Conservation (phyloP, 2,113 vertebrate species). For the Turnix velox region DNA sequence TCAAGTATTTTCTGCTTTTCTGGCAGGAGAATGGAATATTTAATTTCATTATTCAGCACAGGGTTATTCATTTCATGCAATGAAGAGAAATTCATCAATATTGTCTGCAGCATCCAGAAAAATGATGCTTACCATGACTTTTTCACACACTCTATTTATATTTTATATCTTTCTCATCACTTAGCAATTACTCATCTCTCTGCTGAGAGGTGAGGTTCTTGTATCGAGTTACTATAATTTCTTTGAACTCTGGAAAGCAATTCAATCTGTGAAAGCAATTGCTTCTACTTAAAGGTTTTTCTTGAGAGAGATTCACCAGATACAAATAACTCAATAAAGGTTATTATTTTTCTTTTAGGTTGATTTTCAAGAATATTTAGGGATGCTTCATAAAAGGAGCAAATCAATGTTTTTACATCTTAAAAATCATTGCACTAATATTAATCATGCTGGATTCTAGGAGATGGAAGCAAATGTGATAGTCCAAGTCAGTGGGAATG, state of each 20-base stretch:
- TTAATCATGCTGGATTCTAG: neutral
- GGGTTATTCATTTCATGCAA: constrained; percentile 30
- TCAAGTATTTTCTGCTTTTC: constrained; percentile 38
- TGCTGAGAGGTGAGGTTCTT: constrained; percentile 21
- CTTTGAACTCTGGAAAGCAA: constrained; percentile 1
- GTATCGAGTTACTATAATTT: constrained; percentile 17
- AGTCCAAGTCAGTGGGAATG: neutral
- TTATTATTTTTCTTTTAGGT: neutral
- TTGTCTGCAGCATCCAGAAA: constrained; percentile 35
- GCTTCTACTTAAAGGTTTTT: constrained; percentile 24
- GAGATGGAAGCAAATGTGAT: neutral
- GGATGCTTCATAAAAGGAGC: neutral
- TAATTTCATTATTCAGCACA: constrained; percentile 40
- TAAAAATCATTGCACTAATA: neutral
- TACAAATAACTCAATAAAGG: neutral
- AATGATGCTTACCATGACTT: constrained; percentile 23
- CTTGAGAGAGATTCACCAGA: neutral
- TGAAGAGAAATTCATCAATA: constrained; percentile 37
- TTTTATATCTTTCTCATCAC: constrained; percentile 58
- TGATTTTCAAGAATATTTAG: neutral
- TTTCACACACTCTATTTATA: constrained; percentile 54
- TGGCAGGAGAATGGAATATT: constrained; percentile 44
- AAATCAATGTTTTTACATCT: neutral
- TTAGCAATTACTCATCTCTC: constrained; percentile 36
- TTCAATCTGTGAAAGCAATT: constrained; percentile 15